Conservation (phyloP, 2,113 vertebrate genomes). For the Hiodon alosoides region DNA sequence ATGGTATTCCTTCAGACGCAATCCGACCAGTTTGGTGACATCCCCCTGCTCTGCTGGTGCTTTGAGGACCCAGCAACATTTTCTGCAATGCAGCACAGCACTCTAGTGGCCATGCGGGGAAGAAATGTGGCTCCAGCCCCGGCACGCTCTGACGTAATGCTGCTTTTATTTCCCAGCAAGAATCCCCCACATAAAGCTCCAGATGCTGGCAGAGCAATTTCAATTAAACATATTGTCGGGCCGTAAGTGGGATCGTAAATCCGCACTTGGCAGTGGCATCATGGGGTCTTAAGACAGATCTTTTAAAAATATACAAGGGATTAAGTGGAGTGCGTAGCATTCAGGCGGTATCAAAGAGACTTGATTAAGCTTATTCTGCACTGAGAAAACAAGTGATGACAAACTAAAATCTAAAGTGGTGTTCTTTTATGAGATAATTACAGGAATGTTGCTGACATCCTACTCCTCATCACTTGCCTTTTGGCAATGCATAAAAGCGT, state of each 20-base stretch:
- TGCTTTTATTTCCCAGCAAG: constrained; percentile 27
- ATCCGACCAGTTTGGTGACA: too few species aligned
- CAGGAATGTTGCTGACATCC: constrained; percentile 23
- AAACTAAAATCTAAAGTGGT: too few species aligned
- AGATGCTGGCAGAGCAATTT: constrained; percentile 44
- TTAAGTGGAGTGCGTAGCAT: constrained; percentile 21
- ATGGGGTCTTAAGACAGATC: constrained; percentile 22
- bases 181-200: constrained; percentile 36
- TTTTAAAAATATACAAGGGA: constrained; percentile 31
- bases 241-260: constrained; percentile 35
- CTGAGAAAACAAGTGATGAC: constrained; percentile 32
- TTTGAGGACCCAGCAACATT: constrained; percentile 1
- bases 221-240: constrained; percentile 46
- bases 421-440: constrained; percentile 40
- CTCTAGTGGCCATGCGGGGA: constrained; percentile 68
- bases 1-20: too few species aligned
- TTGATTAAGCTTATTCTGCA: constrained; percentile 23
- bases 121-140: constrained; percentile 33
- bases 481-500: neutral
- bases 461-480: constrained; percentile 22
- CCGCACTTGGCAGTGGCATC: constrained; percentile 28
- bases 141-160: constrained; percentile 19
- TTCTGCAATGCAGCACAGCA: constrained; percentile 61
- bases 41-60: too few species aligned
- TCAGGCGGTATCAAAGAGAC: constrained; percentile 38